Conservation (phyloP, 2,888 invertebrate genomes). For the Watsonalla cultraria region DNA sequence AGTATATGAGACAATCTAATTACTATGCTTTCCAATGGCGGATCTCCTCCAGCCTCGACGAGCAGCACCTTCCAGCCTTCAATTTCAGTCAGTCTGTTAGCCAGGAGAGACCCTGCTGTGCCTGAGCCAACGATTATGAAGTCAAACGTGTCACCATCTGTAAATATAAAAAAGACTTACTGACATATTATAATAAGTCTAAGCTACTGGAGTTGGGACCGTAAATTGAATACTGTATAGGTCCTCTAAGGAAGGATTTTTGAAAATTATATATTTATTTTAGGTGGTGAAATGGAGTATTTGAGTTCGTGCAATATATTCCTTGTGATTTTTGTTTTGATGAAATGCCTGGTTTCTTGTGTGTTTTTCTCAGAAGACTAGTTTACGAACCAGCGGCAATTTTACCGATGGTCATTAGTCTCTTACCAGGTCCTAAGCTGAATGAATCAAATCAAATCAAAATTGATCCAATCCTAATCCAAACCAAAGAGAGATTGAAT, state of each 20-base stretch:
- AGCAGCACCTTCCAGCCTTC: slow-evolving; percentile 59
- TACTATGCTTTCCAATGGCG: slow-evolving; percentile 59
- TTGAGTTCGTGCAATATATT: too few relatives aligned
- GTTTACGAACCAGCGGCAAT: too few relatives aligned
- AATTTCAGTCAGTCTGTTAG: slow-evolving; percentile 53
- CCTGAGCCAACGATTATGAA: slow-evolving; percentile 65
- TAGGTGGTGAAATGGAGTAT: too few relatives aligned
- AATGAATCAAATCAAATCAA: too few relatives aligned
- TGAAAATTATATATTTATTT: too few relatives aligned
- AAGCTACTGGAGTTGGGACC: neutral
- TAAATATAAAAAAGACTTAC: neutral
- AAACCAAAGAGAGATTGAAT: too few relatives aligned
- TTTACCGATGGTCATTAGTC: too few relatives aligned
- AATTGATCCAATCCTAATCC: too few relatives aligned
- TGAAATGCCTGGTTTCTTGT: too few relatives aligned
- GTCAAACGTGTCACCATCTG: slow-evolving; percentile 59
- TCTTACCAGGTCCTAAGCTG: too few relatives aligned
- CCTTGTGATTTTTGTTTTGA: too few relatives aligned
- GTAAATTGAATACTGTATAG: neutral
- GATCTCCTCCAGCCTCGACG: slow-evolving; percentile 63
- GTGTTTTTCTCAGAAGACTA: too few relatives aligned
- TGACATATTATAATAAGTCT: neutral
- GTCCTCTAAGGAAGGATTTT: neutral
- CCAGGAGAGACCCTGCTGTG: slow-evolving; percentile 60
- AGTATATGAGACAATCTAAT: slow-evolving; percentile 10